Percentiles rank a stretch among this genome's conserved stretches.
phyloP scores from a whole-genome alignment of 2,797 vertebrate genomes.

The Avahi laniger region DNA sequence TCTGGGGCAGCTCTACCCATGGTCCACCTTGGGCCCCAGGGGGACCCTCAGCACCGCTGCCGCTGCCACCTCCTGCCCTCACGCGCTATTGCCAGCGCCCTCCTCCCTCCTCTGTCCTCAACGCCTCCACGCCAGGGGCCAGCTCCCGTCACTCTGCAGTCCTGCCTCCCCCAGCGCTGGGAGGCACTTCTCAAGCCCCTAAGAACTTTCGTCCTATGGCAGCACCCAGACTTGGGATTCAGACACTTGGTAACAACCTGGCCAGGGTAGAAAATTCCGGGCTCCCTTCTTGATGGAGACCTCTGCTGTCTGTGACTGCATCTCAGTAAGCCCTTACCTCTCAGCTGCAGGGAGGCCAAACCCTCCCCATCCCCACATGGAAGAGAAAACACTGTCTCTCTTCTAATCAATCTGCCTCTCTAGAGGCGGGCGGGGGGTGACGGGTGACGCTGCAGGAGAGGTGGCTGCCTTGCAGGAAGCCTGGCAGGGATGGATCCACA shows the following conservation, averaged over 20 bases:
- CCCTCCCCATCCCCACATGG: neutral
- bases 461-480: neutral
- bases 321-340: neutral
- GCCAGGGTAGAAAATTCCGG: neutral
- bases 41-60: neutral
- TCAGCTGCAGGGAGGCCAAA: neutral
- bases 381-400: neutral
- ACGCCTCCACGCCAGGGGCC: neutral
- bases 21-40: neutral
- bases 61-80: neutral
- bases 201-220: neutral
- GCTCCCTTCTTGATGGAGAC: neutral
- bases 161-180: neutral
- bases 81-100: no score
- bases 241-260: neutral
- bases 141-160: neutral
- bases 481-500: neutral
- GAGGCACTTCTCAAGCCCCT: neutral
- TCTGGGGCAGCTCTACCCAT: no score
- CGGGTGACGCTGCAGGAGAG: rapidly evolving
- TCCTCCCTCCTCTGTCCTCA: neutral
- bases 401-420: neutral
- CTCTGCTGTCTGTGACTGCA: neutral
- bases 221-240: neutral
- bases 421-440: neutral